A percentile compares a stretch with the other conserved stretches of the same genome.
phyloP scores from a whole-genome alignment of 2,888 invertebrate genomes.

The Psylliodes chrysocephalus region DNA sequence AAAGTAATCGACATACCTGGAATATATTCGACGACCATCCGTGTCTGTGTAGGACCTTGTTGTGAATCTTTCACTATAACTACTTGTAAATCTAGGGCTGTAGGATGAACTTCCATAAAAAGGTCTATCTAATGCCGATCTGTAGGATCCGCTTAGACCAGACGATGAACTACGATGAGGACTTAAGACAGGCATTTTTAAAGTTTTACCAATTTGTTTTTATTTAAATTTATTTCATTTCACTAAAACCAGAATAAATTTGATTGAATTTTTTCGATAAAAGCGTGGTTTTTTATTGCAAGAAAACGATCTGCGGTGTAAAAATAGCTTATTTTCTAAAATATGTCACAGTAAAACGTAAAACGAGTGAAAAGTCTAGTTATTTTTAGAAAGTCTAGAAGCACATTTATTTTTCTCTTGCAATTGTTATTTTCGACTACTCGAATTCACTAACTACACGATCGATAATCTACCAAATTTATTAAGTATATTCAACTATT shows the following conservation, averaged over 20 bases:
- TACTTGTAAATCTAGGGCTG: conserved; percentile 58
- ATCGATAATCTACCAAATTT: neutral
- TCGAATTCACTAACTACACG: neutral
- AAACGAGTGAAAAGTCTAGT: conserved; percentile 49
- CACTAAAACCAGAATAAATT: conserved; percentile 39
- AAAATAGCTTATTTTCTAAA: conserved; percentile 56
- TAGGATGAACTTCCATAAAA: conserved; percentile 66
- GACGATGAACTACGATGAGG: conserved; percentile 67
- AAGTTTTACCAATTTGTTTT: conserved; percentile 24
- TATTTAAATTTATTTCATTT: conserved; percentile 40
- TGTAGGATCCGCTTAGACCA: conserved; percentile 62
- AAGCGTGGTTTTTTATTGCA: conserved; percentile 41
- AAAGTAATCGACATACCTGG: conserved; percentile 57
- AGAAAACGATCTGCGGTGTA: conserved; percentile 46
- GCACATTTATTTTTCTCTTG: conserved; percentile 15
- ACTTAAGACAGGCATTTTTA: conserved; percentile 50
- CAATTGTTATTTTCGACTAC: conserved; percentile 21
- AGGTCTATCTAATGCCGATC: conserved; percentile 68
- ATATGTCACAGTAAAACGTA: conserved; percentile 53
- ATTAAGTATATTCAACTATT: neutral
- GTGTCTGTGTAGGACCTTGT: conserved; percentile 68
- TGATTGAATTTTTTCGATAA: conserved; percentile 27
- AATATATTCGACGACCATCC: conserved; percentile 67
- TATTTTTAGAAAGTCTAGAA: conserved; percentile 45
- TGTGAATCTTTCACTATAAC: conserved; percentile 67